Evolutionary conservation across 2,888 invertebrate species (phyloP), one percentile per base, ranked within the genome.

Genomic region (Laothoe populi): DNA sequence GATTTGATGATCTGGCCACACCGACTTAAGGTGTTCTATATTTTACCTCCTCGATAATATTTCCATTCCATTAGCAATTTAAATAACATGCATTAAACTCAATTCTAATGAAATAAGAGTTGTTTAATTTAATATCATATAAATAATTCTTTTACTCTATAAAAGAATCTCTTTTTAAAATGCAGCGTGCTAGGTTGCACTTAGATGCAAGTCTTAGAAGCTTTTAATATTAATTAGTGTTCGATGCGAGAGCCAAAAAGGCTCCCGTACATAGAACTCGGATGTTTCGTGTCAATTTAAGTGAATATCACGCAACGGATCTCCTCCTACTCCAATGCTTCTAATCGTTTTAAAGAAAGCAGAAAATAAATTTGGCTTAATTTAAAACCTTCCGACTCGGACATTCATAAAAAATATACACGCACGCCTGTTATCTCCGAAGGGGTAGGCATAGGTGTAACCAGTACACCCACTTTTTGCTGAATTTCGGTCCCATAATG

Each of bases 161-260:
- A 44, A 19, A 44, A 19, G 7, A 19, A 44, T 44, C 44, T 19
- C 44, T 4, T 16, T 0, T 16, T 42, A 16, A 1, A 19, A 44
- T 19, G 62, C 46, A 13, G 26, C 58, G 48, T 62, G 24, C 48
- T 24, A 2, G 5, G 62, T 62, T 24, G 31, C 24, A 21, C 13
- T 24, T 13, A n/a, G 16, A 46, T 40, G 24, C 16, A 62, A 21
- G 40, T 26, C 40, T 24, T n/a, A 46, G 19, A 58, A 62, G 46
- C 46, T 38, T 46, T 46, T 58, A 61, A 63, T 59, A 59, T 53
- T 63, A 63, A 63, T 63, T 63, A 53, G 31, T 63, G 40, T 24
- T 62, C 42, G 59, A 42, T 61, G 16, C 45, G 10, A 8, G 24
- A 40, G 57, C 58, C 57, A 45, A 62, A 46, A 46, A 48, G 38